A percentile compares a stretch with the other conserved stretches of the same genome.
phyloP scores from a whole-genome alignment of 2,113 vertebrate genomes.

The Puffinus mauretanicus region DNA sequence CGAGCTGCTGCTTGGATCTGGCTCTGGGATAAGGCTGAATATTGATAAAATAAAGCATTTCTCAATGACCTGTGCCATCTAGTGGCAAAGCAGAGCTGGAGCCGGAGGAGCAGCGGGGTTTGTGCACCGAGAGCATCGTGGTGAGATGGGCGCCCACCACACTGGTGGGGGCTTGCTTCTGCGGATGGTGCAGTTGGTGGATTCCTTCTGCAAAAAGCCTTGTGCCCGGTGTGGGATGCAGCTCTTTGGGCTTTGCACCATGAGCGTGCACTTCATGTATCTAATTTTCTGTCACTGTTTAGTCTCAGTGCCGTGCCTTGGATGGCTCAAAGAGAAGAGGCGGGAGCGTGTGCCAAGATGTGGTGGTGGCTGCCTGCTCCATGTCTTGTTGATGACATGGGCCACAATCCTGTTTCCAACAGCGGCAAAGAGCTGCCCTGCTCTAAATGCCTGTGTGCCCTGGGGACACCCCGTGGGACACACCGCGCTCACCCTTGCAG shows the following conservation, averaged over 20 bases:
- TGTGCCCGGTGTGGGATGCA: rapidly evolving
- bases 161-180: rapidly evolving
- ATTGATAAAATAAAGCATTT: background rate
- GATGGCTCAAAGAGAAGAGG: background rate
- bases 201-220: background rate
- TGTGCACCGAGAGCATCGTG: rapidly evolving
- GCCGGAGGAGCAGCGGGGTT: background rate
- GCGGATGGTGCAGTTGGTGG: background rate
- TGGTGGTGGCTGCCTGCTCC: background rate
- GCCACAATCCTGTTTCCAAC: background rate
- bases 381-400: rapidly evolving
- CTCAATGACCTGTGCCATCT: slow-evolving; percentile 70
- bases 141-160: background rate
- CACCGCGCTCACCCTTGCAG: background rate
- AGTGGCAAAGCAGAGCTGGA: slow-evolving; percentile 52
- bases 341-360: rapidly evolving
- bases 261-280: rapidly evolving
- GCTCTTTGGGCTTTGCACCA: rapidly evolving
- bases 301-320: background rate
- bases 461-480: background rate
- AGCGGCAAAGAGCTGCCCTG: background rate
- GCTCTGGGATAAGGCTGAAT: background rate
- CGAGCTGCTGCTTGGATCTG: background rate
- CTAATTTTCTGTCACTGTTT: background rate
- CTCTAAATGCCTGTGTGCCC: background rate